Evolutionary conservation across 2,888 invertebrate species (phyloP), one percentile per base, ranked within the genome.

Genomic region (Rutpela maculata): DNA sequence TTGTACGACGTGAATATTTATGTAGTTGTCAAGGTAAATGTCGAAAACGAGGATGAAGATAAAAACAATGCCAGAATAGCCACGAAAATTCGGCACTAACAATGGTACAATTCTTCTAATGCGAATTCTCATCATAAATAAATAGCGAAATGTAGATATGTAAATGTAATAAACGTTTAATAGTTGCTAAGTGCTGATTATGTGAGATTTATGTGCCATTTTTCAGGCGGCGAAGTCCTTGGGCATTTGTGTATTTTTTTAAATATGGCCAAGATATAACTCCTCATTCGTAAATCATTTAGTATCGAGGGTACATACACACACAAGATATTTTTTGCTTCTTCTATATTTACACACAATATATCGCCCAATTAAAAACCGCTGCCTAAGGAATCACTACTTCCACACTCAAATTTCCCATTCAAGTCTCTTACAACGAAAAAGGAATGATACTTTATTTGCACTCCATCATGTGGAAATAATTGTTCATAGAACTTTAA

Each of bases 21-120:
- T 43, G 43, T 65, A 31, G 12, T 19, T 65, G 19, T 65, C 65
- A 65, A 65, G 65, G 65, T n/a, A 19, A 65, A 65, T 18, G 18
- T 19, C 65, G 19, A 65, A 65, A 18, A 43, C 43, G 43, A 65
- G 15, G 18, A 43, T 65, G 22, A 17, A 63, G 12, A 63, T 63
- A 63, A 63, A 7, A 31, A 63, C 60, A 60, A 31, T 60, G n/a
- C 60, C 60, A 26, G 10, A 60, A 26, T 26, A 60, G 50, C n/a
- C n/a, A 50, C 50, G 50, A 50, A 50, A 50, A n/a, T 50, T 50
- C n/a, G 6, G n/a, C 50, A 50, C 15, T n/a, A 50, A 50, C 50
- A n/a, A 50, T 50, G 5, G 50, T 50, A 15, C n/a, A 2, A 50
- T 50, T 50, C 50, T 50, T 50, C n/a, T 50, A 6, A n/a, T 4